These are phyloP conservation scores for Cyprinodon diabolis DNA, from an alignment of 2,797 vertebrate genomes.

Conservation along the genomic window DNA sequence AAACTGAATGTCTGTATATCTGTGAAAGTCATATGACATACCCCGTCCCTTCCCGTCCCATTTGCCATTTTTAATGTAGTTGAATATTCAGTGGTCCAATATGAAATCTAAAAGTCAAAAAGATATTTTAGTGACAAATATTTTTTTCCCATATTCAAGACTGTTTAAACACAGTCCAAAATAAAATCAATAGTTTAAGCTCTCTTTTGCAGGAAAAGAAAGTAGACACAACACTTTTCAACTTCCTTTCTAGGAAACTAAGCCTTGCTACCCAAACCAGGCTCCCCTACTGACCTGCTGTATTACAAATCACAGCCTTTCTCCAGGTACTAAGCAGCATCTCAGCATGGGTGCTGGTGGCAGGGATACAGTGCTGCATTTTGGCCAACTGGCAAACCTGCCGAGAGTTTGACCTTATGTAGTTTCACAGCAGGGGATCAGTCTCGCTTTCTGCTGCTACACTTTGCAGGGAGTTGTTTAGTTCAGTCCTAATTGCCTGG, in stretches of 20 bases:
- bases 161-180: constrained; percentile 26
- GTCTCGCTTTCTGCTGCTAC: constrained; percentile 53
- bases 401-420: constrained; percentile 60
- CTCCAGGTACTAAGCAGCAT: constrained; percentile 60
- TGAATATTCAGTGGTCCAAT: constrained; percentile 20
- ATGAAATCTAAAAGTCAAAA: constrained; percentile 11
- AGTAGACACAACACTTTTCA: constrained; percentile 28
- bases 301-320: constrained; percentile 64
- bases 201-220: constrained; percentile 37
- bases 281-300: constrained; percentile 46
- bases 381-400: constrained; percentile 61
- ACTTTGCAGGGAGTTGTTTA: constrained; percentile 50
- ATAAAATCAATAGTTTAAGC: constrained; percentile 25
- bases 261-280: constrained; percentile 35
- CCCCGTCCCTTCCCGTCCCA: too few relatives aligned
- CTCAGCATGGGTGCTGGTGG: constrained; percentile 58
- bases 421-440: constrained; percentile 50
- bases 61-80: constrained; percentile 14
- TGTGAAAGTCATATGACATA: constrained; percentile 22
- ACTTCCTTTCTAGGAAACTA: constrained; percentile 42
- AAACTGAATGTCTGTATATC: background rate
- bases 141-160: constrained; percentile 1
- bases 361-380: constrained; percentile 49
- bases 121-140: constrained; percentile 13
- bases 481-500: constrained; percentile 62